These are phyloP conservation scores for Tyria jacobaeae DNA, from an alignment of 2,888 invertebrate genomes.

Conservation along the genomic window DNA sequence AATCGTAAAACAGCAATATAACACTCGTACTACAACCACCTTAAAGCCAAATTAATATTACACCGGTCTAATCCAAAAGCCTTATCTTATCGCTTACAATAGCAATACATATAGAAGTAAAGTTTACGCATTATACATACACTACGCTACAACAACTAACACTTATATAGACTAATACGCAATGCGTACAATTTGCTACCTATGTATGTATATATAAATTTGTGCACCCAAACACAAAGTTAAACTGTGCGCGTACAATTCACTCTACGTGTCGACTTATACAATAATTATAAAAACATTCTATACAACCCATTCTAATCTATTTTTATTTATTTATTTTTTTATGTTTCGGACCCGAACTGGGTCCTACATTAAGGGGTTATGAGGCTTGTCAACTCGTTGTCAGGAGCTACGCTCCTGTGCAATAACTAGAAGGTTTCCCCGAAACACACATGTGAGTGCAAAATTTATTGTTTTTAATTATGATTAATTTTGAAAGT, in stretches of 20 bases:
- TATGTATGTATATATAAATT: not conserved
- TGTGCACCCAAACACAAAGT: not conserved
- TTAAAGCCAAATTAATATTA: too few relatives aligned
- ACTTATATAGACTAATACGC: not conserved
- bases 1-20: too few relatives aligned
- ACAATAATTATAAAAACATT: too few relatives aligned
- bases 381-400: not conserved
- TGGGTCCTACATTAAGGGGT: not conserved
- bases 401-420: too few relatives aligned
- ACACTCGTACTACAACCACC: too few relatives aligned
- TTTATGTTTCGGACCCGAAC: too few relatives aligned
- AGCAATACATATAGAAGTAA: conserved; percentile 2
- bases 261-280: too few relatives aligned
- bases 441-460: not conserved
- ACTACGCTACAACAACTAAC: not conserved
- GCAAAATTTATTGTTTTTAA: too few relatives aligned
- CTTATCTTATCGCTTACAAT: not conserved
- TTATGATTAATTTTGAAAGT: too few relatives aligned
- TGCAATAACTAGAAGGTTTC: not conserved
- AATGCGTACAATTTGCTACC: not conserved
- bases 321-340: too few relatives aligned
- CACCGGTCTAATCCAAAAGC: too few relatives aligned
- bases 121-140: not conserved
- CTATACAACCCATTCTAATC: too few relatives aligned
- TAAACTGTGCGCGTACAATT: not conserved